Evolutionary conservation across 2,797 vertebrate species (phyloP).

Genomic region (Cephalopachus bancanus): DNA sequence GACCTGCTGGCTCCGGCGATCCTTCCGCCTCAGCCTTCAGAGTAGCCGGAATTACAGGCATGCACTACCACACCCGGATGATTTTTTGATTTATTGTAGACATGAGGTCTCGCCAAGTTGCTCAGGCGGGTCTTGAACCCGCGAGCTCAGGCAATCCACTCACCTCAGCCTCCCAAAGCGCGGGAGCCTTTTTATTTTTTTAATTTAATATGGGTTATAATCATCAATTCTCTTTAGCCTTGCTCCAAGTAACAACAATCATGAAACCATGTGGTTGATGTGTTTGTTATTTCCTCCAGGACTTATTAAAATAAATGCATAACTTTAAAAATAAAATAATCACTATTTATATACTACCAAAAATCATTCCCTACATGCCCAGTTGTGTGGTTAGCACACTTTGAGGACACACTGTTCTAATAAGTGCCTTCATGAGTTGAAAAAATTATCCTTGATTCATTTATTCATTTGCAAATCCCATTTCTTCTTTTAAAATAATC

Average conservation of each 20-base stretch:
- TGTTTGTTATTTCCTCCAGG: neutral
- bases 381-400: neutral
- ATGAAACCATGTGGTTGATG: neutral
- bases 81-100: no score
- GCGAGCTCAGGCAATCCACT: no score
- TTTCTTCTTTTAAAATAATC: slow-evolving; percentile 13
- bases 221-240: neutral
- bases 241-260: neutral
- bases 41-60: no score
- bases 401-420: neutral
- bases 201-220: neutral
- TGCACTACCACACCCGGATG: no score
- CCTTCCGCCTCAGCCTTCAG: no score
- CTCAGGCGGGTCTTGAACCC: no score
- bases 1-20: no score
- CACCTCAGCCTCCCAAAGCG: no score
- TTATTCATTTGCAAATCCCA: neutral
- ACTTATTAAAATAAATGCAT: neutral
- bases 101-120: no score
- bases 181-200: neutral
- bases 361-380: neutral
- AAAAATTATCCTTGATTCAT: neutral
- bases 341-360: neutral
- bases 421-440: neutral
- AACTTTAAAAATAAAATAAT: slow-evolving; percentile 32